A percentile compares a stretch with the other conserved stretches of the same genome.
Conservation (phyloP, 2,888 invertebrate genomes). For the Tenthredo mesomela region DNA sequence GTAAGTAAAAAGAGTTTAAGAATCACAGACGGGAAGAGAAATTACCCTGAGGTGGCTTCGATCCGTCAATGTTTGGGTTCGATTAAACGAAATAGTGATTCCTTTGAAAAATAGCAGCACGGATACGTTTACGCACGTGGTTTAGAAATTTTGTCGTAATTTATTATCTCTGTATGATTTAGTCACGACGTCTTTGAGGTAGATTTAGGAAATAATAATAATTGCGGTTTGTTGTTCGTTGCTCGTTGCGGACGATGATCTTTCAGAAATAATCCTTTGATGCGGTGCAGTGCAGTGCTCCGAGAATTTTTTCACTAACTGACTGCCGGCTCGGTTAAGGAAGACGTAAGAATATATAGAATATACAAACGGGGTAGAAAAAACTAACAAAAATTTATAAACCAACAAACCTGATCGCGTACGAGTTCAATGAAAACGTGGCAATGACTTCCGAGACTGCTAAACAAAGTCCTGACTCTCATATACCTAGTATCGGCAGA, state of each 20-base stretch:
- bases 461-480: constrained; percentile 33
- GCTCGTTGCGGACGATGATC: not conserved
- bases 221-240: not conserved
- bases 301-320: constrained; percentile 7
- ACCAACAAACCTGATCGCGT: constrained; percentile 27
- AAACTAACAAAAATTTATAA: constrained; percentile 25
- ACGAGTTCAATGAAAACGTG: constrained; percentile 16
- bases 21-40: not conserved
- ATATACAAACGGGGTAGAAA: not conserved
- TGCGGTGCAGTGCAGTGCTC: constrained; percentile 4
- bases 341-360: not conserved
- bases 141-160: not conserved
- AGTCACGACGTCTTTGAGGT: not conserved
- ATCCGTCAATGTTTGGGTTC: not conserved
- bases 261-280: not conserved
- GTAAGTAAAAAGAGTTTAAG: not conserved
- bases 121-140: not conserved
- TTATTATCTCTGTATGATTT: not conserved
- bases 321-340: not conserved
- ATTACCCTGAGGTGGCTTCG: not conserved
- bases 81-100: not conserved
- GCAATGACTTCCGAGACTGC: constrained; percentile 9
- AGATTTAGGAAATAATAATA: not conserved
- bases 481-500: no score
- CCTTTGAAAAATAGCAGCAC: not conserved